A percentile compares a stretch with the other conserved stretches of the same genome.
Conservation (phyloP, 2,797 vertebrate species). For the Fistularia commersonii region DNA sequence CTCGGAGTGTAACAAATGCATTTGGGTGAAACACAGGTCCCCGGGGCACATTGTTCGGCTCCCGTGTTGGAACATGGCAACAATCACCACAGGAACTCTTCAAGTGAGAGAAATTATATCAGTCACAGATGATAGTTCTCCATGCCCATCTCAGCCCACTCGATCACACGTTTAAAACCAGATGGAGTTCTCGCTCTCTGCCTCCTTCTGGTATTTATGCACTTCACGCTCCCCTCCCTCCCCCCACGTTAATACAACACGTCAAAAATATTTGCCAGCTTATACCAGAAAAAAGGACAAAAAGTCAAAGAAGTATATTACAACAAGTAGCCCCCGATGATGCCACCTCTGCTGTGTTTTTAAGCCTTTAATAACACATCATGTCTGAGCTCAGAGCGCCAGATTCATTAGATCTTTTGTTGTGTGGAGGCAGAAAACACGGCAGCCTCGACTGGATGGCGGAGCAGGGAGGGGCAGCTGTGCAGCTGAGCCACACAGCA, state of each 20-base stretch:
- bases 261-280: conserved; percentile 3
- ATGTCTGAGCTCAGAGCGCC: conserved; percentile 23
- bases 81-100: conserved; percentile 62
- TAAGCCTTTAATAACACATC: conserved; percentile 30
- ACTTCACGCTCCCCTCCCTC: too few species aligned
- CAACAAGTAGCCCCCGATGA: background rate
- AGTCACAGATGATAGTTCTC: conserved; percentile 60
- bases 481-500: conserved; percentile 29
- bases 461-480: conserved; percentile 47
- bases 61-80: conserved; percentile 61
- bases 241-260: background rate
- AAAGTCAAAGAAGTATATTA: conserved; percentile 17
- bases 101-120: conserved; percentile 65
- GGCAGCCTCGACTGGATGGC: conserved; percentile 43
- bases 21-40: conserved; percentile 66
- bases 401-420: conserved; percentile 43
- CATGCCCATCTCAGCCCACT: conserved; percentile 52
- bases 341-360: conserved; percentile 11
- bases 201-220: conserved; percentile 21
- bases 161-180: conserved; percentile 62
- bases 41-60: conserved; percentile 62
- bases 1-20: conserved; percentile 80
- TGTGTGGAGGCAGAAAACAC: conserved; percentile 37
- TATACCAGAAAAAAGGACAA: conserved; percentile 13
- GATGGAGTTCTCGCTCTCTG: conserved; percentile 28